phyloP scores from a whole-genome alignment of 2,888 invertebrate genomes.

The Phalera bucephala region DNA sequence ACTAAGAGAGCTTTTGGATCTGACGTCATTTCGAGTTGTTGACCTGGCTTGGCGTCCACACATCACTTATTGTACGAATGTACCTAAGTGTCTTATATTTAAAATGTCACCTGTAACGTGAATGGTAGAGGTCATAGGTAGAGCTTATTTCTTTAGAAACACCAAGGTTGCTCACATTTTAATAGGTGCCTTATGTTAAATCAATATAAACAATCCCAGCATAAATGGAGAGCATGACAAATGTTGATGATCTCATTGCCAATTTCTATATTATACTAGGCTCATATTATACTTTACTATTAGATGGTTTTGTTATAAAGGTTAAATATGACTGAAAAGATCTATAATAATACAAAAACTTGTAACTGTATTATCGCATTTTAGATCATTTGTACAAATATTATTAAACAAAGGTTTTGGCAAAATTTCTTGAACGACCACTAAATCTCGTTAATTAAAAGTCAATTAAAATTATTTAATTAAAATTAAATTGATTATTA shows the following conservation, averaged over 20 bases:
- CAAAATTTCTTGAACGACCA: too few relatives aligned
- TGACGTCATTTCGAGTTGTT: conserved; percentile 56
- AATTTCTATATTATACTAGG: conserved; percentile 26
- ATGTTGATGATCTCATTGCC: conserved; percentile 34
- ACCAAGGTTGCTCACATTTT: conserved; percentile 7
- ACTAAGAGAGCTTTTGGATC: conserved; percentile 27
- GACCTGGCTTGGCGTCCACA: conserved; percentile 40
- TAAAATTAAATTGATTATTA: too few relatives aligned
- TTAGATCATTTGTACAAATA: too few relatives aligned
- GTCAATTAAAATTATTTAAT: too few relatives aligned
- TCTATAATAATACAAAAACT: too few relatives aligned
- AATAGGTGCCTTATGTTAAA: conserved; percentile 12
- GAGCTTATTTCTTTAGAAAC: conserved; percentile 7
- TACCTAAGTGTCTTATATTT: conserved; percentile 10
- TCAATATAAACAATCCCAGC: conserved; percentile 14
- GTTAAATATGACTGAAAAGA: too few relatives aligned
- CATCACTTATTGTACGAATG: conserved; percentile 17
- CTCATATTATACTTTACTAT: too few relatives aligned
- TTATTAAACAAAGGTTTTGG: too few relatives aligned
- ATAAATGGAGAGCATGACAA: conserved; percentile 16
- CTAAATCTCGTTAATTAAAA: too few relatives aligned
- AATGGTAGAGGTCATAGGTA: conserved; percentile 6
- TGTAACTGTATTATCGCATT: too few relatives aligned
- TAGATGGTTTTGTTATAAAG: too few relatives aligned
- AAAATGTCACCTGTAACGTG: conserved; percentile 7